Evolutionary conservation across 2,113 vertebrate genomes (phyloP).

Genomic region (Myxocyprinus asiaticus): DNA sequence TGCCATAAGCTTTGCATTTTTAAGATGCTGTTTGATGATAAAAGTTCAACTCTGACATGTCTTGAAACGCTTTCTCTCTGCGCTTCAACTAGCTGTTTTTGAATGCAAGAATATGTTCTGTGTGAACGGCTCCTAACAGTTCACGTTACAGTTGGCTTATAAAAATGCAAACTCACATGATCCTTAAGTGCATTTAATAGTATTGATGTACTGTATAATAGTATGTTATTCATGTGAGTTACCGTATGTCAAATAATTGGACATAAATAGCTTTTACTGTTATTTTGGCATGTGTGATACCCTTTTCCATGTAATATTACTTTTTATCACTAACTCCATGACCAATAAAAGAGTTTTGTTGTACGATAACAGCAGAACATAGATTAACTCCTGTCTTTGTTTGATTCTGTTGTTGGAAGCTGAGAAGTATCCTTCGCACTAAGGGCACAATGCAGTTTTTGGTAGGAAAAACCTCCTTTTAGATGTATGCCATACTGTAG

Average conservation of each 20-base stretch:
- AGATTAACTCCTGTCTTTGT: constrained; percentile 54
- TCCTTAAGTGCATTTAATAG: not conserved
- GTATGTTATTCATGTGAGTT: constrained; percentile 15
- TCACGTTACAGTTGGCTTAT: not conserved
- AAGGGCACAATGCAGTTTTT: constrained; percentile 60
- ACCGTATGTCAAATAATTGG: constrained; percentile 1
- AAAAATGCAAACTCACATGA: constrained; percentile 31
- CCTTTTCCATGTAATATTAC: constrained; percentile 7
- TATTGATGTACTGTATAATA: not conserved
- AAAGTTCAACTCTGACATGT: no score
- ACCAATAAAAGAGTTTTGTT: constrained; percentile 24
- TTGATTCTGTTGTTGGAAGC: constrained; percentile 53
- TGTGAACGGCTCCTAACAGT: no score
- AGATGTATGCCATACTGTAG: constrained; percentile 42
- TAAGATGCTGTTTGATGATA: no score
- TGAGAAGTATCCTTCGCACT: constrained; percentile 59
- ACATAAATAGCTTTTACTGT: constrained; percentile 10
- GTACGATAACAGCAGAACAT: constrained; percentile 34
- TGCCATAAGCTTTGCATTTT: no score
- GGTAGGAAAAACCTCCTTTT: constrained; percentile 47
- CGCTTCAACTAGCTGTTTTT: no score
- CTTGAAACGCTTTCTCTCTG: no score
- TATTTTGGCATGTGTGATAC: constrained; percentile 30
- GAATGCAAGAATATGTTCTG: no score
- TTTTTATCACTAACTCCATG: constrained; percentile 16